phyloP scores from a whole-genome alignment of 2,113 vertebrate genomes.

The Pterocles burchelli region DNA sequence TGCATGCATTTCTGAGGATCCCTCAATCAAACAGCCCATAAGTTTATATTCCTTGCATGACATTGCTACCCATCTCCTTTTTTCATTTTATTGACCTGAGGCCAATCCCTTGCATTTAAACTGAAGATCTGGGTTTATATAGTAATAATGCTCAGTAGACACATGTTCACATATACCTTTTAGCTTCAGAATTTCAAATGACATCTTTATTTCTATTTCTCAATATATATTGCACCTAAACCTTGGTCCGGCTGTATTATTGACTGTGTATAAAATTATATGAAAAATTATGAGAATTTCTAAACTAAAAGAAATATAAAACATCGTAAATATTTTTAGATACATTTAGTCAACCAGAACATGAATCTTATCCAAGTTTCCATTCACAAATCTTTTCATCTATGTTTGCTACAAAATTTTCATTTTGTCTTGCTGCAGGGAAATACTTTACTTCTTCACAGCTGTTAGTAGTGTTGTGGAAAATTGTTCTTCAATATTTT shows the following conservation, averaged over 20 bases:
- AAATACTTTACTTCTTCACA: not conserved
- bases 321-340: not conserved
- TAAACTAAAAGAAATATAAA: not conserved
- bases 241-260: not conserved
- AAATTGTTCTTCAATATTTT: not conserved
- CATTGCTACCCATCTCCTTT: not conserved
- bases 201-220: not conserved
- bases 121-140: not conserved
- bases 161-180: not conserved
- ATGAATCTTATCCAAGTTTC: not conserved
- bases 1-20: not conserved
- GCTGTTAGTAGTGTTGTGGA: not conserved
- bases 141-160: not conserved
- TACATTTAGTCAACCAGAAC: not conserved
- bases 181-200: not conserved
- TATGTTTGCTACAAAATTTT: not conserved
- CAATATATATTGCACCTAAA: not conserved
- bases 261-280: not conserved
- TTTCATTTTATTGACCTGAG: not conserved
- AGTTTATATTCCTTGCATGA: not conserved
- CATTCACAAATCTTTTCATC: not conserved
- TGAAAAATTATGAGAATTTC: not conserved
- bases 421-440: not conserved
- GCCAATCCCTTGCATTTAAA: not conserved
- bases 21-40: not conserved